Conservation (phyloP, 1,140 invertebrate genomes). For the Bombus balteatus region DNA sequence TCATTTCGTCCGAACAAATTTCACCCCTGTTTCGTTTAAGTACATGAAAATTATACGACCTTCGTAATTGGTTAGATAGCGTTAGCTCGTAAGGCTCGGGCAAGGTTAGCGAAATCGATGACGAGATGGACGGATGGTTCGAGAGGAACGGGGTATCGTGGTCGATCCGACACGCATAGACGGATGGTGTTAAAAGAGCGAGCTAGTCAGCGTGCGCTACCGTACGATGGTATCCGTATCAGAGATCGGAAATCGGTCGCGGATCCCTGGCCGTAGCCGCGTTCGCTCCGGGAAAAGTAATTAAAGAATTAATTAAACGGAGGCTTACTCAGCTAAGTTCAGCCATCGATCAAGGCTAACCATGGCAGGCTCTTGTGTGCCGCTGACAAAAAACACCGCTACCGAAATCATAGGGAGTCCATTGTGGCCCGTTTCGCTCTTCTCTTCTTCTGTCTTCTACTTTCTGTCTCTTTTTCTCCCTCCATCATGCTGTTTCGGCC, state of each 20-base stretch:
- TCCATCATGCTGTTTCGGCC: not conserved
- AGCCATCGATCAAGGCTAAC: conserved; percentile 74
- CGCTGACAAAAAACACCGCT: conserved; percentile 75
- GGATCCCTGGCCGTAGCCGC: not conserved
- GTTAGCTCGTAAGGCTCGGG: not conserved
- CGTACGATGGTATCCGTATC: conserved; percentile 61
- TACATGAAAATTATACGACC: too few relatives aligned
- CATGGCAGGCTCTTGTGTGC: conserved; percentile 64
- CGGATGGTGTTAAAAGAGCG: conserved; percentile 22
- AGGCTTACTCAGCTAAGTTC: conserved; percentile 77
- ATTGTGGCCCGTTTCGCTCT: conserved; percentile 54
- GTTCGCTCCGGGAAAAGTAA: conserved; percentile 67
- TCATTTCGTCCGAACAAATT: too few relatives aligned
- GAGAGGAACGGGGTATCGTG: conserved; percentile 27
- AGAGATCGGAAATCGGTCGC: conserved; percentile 60
- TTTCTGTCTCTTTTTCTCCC: not conserved
- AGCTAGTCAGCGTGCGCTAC: conserved; percentile 49
- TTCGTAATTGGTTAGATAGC: not conserved
- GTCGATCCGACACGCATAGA: conserved; percentile 11
- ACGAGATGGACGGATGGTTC: not conserved
- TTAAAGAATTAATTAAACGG: conserved; percentile 78
- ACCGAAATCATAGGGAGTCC: conserved; percentile 74
- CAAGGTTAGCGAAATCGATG: not conserved
- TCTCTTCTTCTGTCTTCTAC: too few relatives aligned
- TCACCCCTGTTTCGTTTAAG: too few relatives aligned